phyloP scores from a whole-genome alignment of 2,797 vertebrate species.

The Merluccius polli region DNA sequence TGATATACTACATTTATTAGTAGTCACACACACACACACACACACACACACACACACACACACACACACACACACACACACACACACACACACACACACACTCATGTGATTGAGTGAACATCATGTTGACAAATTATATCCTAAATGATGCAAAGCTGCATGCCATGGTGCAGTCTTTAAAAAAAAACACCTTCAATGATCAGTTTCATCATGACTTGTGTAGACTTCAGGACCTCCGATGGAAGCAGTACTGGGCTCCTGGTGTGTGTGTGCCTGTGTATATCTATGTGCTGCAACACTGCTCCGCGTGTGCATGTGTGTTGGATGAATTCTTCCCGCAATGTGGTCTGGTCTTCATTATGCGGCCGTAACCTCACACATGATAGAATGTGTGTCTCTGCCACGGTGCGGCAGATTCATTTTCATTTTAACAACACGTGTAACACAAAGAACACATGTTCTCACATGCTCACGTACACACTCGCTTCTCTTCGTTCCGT shows the following conservation, averaged over 20 bases:
- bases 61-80: too few relatives aligned
- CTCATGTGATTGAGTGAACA: background rate
- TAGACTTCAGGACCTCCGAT: conserved; percentile 15
- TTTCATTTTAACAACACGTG: conserved; percentile 52
- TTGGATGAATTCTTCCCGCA: conserved; percentile 28
- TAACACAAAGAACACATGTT: conserved; percentile 57
- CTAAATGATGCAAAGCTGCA: conserved; percentile 8
- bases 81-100: too few relatives aligned
- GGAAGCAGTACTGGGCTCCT: conserved; percentile 15
- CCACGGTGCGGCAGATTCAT: conserved; percentile 41
- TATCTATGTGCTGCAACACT: conserved; percentile 6
- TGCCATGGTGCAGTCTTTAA: background rate
- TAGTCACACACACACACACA: too few relatives aligned
- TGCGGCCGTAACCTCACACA: conserved; percentile 37
- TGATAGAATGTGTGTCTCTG: conserved; percentile 43
- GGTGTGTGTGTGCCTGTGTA: conserved; percentile 18
- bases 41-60: too few relatives aligned
- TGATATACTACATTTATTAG: too few relatives aligned
- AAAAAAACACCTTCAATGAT: conserved; percentile 11
- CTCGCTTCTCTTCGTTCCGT: background rate
- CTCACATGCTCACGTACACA: conserved; percentile 18
- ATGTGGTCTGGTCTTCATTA: conserved; percentile 59
- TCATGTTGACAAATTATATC: background rate
- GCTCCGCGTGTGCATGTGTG: conserved; percentile 12
- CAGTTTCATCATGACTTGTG: conserved; percentile 24